A percentile compares a stretch with the other conserved stretches of the same genome.
These are phyloP conservation scores for Agriopis marginaria DNA, from an alignment of 2,888 invertebrate species.

Conservation along the genomic window DNA sequence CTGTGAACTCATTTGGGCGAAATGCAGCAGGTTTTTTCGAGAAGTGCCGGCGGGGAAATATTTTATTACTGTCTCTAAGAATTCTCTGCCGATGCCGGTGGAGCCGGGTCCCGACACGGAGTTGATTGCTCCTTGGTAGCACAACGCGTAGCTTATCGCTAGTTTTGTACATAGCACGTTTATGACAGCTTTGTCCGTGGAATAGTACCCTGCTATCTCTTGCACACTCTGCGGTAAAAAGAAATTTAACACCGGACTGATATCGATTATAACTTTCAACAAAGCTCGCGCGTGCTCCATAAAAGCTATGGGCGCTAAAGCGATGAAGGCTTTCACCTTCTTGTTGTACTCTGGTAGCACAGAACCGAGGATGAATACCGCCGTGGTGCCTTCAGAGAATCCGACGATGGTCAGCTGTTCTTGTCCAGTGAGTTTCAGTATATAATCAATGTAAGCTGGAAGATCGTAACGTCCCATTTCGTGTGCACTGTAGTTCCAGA, in stretches of 20 bases:
- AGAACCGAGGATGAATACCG: constrained; percentile 81
- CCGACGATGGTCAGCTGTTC: constrained; percentile 87
- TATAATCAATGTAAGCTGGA: constrained; percentile 83
- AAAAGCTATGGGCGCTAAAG: constrained; percentile 45
- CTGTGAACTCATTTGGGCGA: constrained; percentile 51
- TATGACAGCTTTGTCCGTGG: constrained; percentile 40
- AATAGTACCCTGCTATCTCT: constrained; percentile 48
- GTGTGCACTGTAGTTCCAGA: constrained; percentile 83
- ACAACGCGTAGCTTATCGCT: constrained; percentile 48
- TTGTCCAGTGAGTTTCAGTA: constrained; percentile 72
- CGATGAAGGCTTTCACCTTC: constrained; percentile 72
- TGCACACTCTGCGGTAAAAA: constrained; percentile 34
- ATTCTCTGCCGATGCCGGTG: constrained; percentile 53
- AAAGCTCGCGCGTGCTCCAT: constrained; percentile 28
- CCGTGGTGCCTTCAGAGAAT: constrained; percentile 88
- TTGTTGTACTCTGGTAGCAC: constrained; percentile 84
- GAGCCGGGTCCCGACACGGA: constrained; percentile 47
- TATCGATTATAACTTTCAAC: constrained; percentile 25
- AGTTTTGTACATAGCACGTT: constrained; percentile 48
- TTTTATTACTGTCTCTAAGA: constrained; percentile 45
- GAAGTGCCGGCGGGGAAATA: constrained; percentile 63
- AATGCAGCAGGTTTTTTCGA: constrained; percentile 58
- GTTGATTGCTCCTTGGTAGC: constrained; percentile 46
- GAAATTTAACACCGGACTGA: constrained; percentile 43
- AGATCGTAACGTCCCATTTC: constrained; percentile 89